phyloP scores from a whole-genome alignment of 2,797 vertebrate genomes.

The Pseudochaenichthys georgianus region DNA sequence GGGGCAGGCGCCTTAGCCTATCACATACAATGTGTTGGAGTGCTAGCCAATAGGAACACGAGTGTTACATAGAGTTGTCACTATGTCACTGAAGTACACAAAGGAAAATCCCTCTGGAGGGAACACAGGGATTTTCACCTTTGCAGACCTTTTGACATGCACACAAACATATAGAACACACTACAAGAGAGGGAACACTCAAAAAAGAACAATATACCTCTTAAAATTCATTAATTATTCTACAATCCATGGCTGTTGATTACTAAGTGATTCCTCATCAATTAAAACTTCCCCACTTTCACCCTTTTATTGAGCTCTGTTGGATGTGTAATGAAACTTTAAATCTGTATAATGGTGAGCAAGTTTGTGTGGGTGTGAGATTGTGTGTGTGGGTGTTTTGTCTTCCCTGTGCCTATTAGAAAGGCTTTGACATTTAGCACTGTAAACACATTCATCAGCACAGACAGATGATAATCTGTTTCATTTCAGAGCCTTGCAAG shows the following conservation, averaged over 20 bases:
- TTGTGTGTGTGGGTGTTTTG: conserved; percentile 7
- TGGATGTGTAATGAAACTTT: conserved; percentile 54
- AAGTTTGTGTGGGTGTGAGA: conserved; percentile 11
- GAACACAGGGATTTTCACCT: no score
- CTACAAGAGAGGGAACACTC: no score
- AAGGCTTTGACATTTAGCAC: conserved; percentile 80
- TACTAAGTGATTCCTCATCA: conserved; percentile 36
- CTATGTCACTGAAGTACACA: no score
- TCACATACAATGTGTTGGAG: no score
- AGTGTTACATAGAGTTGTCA: no score
- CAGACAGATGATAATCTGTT: conserved; percentile 85
- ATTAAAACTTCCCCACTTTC: conserved; percentile 42
- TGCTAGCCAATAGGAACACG: no score
- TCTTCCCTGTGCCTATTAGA: conserved; percentile 75
- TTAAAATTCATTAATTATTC: background rate
- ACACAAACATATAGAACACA: no score
- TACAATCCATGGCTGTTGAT: conserved; percentile 18
- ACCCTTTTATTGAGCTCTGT: conserved; percentile 43
- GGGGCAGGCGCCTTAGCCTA: no score
- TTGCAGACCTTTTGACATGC: no score
- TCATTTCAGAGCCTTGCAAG: conserved; percentile 76
- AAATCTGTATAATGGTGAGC: conserved; percentile 31
- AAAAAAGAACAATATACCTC: no score
- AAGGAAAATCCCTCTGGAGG: no score
- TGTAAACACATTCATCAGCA: conserved; percentile 86